Evolutionary conservation across 2,113 vertebrate species (phyloP).

Genomic region (Siniperca chuatsi): DNA sequence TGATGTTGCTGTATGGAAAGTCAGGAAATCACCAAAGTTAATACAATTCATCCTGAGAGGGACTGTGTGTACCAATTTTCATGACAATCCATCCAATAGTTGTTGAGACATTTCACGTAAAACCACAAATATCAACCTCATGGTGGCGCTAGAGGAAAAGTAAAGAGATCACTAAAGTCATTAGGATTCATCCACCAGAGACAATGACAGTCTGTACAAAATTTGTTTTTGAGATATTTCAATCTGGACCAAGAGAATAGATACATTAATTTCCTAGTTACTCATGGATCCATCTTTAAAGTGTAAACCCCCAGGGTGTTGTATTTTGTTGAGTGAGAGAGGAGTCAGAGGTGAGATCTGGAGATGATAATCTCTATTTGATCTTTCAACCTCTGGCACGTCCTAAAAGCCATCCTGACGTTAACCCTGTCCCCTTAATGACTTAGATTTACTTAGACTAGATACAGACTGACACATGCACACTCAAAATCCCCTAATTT

Average conservation of each 20-base stretch:
- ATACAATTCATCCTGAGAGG: too few relatives aligned
- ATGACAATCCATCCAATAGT: not conserved
- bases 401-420: constrained; percentile 9
- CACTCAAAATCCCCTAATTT: not conserved
- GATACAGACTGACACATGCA: not conserved
- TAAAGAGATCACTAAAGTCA: not conserved
- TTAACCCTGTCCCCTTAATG: constrained; percentile 8
- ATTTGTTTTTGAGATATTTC: not conserved
- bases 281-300: constrained; percentile 3
- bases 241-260: not conserved
- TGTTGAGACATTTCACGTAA: not conserved
- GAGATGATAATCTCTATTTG: constrained; percentile 12
- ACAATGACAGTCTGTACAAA: not conserved
- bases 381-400: constrained; percentile 28
- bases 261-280: not conserved
- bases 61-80: not conserved
- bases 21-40: too few relatives aligned
- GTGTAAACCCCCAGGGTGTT: not conserved
- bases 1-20: not conserved
- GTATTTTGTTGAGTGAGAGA: not conserved
- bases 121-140: not conserved
- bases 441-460: not conserved
- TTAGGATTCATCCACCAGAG: not conserved
- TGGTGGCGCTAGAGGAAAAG: not conserved
- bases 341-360: constrained; percentile 28